These are phyloP conservation scores for Pedetes capensis DNA, from an alignment of 2,113 vertebrate genomes.

Conservation along the genomic window DNA sequence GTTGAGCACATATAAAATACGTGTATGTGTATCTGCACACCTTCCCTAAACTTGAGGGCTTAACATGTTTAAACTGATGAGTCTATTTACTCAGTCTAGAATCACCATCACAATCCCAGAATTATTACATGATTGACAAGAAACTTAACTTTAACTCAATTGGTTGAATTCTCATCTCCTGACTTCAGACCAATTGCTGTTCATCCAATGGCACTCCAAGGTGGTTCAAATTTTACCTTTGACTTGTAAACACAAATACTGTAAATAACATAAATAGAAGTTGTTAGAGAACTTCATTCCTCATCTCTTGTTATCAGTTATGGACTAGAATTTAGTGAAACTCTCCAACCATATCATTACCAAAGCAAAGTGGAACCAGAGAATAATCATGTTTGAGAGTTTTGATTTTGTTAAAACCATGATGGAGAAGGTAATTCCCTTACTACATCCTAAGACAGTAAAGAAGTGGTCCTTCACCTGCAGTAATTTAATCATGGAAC, in stretches of 20 bases:
- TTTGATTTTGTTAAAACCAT: not conserved
- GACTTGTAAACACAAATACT: not conserved
- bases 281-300: not conserved
- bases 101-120: not conserved
- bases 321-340: not conserved
- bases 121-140: not conserved
- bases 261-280: constrained; percentile 18
- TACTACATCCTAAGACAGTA: not conserved
- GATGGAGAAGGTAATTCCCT: not conserved
- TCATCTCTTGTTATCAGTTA: not conserved
- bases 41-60: not conserved
- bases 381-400: not conserved
- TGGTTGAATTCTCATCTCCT: not conserved
- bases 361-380: not conserved
- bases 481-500: not conserved
- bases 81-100: not conserved
- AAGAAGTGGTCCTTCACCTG: not conserved
- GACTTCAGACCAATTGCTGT: not conserved
- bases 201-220: not conserved
- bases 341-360: not conserved
- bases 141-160: not conserved
- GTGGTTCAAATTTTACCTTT: not conserved
- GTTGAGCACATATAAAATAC: not conserved
- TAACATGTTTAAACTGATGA: not conserved
- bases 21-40: not conserved